These are phyloP conservation scores for Odocoileus virginianus DNA, from an alignment of 2,113 vertebrate species.

Conservation along the genomic window DNA sequence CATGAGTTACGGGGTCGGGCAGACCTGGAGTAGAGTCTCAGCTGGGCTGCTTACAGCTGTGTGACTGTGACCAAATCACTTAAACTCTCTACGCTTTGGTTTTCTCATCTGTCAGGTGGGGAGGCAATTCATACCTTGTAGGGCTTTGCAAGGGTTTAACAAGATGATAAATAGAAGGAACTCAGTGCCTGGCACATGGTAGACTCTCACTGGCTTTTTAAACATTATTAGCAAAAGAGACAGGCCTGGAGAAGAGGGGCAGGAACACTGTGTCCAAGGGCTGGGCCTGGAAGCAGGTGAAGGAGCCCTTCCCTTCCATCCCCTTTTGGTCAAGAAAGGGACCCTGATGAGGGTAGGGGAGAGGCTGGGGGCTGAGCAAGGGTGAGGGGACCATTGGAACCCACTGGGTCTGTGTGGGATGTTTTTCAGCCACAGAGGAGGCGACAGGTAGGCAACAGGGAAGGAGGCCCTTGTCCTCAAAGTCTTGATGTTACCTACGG, in stretches of 20 bases:
- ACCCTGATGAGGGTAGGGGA: background rate
- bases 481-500: background rate
- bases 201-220: background rate
- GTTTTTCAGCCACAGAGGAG: background rate
- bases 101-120: background rate
- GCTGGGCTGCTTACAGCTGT: background rate
- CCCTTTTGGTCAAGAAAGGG: background rate
- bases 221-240: background rate
- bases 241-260: background rate
- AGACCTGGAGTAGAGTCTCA: background rate
- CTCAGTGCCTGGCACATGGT: background rate
- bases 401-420: background rate
- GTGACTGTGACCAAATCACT: background rate
- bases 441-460: background rate
- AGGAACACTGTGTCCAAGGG: background rate
- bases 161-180: background rate
- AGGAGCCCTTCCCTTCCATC: background rate
- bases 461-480: background rate
- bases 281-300: background rate
- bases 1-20: background rate
- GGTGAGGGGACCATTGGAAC: background rate
- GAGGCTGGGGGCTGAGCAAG: background rate
- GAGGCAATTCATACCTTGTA: background rate
- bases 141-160: background rate
- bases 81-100: background rate